Evolutionary conservation across 2,113 vertebrate genomes (phyloP).

Genomic region (Megalops atlanticus): DNA sequence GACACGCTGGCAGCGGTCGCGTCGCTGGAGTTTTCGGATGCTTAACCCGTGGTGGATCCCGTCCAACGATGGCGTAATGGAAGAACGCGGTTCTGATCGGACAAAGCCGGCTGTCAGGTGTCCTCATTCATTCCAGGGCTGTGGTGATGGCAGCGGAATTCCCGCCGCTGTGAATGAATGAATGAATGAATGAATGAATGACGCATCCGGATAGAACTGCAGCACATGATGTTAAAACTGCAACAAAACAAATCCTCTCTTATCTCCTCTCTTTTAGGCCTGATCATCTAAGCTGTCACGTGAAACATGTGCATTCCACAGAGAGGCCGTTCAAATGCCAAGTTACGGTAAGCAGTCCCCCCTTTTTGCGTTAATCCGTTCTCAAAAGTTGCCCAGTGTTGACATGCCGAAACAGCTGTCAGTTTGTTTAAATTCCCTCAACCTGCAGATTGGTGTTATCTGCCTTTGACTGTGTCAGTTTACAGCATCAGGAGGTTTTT

Average conservation of each 20-base stretch:
- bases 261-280: conserved; percentile 73
- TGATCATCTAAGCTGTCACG: conserved; percentile 91
- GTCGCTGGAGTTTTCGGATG: too few relatives aligned
- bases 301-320: conserved; percentile 97
- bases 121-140: too few relatives aligned
- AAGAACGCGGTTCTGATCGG: not conserved
- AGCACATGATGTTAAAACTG: not conserved
- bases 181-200: too few relatives aligned
- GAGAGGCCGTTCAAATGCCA: conserved; percentile 98
- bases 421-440: not conserved
- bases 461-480: too few relatives aligned
- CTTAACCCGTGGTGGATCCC: not conserved
- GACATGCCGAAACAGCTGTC: not conserved
- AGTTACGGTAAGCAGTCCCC: conserved; percentile 80
- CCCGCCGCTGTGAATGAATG: too few relatives aligned
- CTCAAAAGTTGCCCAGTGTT: not conserved
- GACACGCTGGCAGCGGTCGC: not conserved
- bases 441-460: too few relatives aligned
- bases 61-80: not conserved
- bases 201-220: not conserved
- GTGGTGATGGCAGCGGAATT: too few relatives aligned
- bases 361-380: not conserved
- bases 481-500: too few relatives aligned
- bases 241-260: conserved; percentile 42
- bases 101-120: too few relatives aligned